A percentile compares a stretch with the other conserved stretches of the same genome.
phyloP scores from a whole-genome alignment of 2,797 vertebrate genomes.

The Coregonus sp. region DNA sequence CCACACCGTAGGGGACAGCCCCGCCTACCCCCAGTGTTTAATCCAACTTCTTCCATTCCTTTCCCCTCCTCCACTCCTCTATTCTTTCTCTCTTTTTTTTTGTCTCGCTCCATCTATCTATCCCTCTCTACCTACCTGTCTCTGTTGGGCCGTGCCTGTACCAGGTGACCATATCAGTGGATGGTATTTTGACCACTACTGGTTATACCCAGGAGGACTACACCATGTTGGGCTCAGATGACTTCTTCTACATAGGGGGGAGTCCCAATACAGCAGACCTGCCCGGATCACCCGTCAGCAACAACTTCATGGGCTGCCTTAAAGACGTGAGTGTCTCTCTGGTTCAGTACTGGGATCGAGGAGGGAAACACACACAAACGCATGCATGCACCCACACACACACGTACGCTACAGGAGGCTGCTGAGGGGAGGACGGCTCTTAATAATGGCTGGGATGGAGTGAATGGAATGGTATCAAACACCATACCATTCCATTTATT shows the following conservation, averaged over 20 bases:
- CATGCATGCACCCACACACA: slow-evolving; percentile 5
- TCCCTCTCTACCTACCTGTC: slow-evolving; percentile 35
- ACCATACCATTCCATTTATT: too few relatives aligned
- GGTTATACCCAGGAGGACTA: slow-evolving; percentile 97
- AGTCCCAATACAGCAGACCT: slow-evolving; percentile 94
- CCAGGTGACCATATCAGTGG: slow-evolving; percentile 95
- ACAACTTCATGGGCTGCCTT: slow-evolving; percentile 98
- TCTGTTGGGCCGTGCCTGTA: slow-evolving; percentile 57
- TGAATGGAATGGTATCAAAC: too few relatives aligned
- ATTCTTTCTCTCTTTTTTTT: background rate
- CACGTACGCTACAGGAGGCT: background rate
- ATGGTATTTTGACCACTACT: slow-evolving; percentile 93
- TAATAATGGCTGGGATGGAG: too few relatives aligned
- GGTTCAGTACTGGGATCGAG: background rate
- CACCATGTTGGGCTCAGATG: slow-evolving; percentile 94
- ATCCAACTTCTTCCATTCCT: slow-evolving; percentile 70
- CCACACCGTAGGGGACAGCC: slow-evolving; percentile 34
- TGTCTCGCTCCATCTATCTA: slow-evolving; percentile 38
- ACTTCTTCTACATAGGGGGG: slow-evolving; percentile 96
- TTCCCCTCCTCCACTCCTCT: slow-evolving; percentile 47
- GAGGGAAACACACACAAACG: background rate
- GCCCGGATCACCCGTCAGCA: slow-evolving; percentile 94
- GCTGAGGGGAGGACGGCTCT: too few relatives aligned
- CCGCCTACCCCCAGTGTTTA: slow-evolving; percentile 53
- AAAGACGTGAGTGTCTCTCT: slow-evolving; percentile 85